Evolutionary conservation across 2,888 invertebrate genomes (phyloP), one percentile per base, ranked within the genome.

Genomic region (Horisme vitalbata): DNA sequence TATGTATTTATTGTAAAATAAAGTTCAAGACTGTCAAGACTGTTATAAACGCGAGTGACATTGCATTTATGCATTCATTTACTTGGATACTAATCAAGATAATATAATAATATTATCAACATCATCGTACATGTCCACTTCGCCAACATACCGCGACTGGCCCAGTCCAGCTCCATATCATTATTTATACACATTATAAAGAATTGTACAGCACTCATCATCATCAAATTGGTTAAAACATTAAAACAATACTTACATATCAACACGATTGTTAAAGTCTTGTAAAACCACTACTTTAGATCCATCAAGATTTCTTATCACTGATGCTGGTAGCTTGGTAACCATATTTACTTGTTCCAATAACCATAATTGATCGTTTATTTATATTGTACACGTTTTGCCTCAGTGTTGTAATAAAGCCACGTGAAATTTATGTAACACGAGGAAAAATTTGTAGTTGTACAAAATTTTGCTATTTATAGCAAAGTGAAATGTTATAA

Each of bases 161-260:
- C 58, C 57, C 75, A 68, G 1, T 84, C 79, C 55, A 83, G 47
- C 23, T 80, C 80, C 6, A 59, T 57, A 10, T 78, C 60, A 2
- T 69, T 54, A 11, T 66, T 59, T 0, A 71, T 6, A 15, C 60
- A 53, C 9, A 79, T 37, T 33, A 83, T 62, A 0, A 78, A 30
- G 45, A 75, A 83, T 51, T 80, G 75, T 0, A 74, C 49, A 1
- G 55, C 53, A 15, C 59, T 61, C 79, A 85, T 85, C 0, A 84
- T 4, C 1, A 79, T 14, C 5, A 83, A 66, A 28, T 78, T 70
- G 0, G 76, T 2, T 0, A 68, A 3, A 1, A 81, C n/a, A n/a
- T n/a, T n/a, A n/a, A n/a, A n/a, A n/a, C n/a, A n/a, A n/a, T n/a
- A n/a, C n/a, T n/a, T n/a, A n/a, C n/a, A n/a, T n/a, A n/a, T 12